Base-by-base conservation (phyloP, 1,140 invertebrate genomes). In the Euwallacea fornicatus region DNA sequence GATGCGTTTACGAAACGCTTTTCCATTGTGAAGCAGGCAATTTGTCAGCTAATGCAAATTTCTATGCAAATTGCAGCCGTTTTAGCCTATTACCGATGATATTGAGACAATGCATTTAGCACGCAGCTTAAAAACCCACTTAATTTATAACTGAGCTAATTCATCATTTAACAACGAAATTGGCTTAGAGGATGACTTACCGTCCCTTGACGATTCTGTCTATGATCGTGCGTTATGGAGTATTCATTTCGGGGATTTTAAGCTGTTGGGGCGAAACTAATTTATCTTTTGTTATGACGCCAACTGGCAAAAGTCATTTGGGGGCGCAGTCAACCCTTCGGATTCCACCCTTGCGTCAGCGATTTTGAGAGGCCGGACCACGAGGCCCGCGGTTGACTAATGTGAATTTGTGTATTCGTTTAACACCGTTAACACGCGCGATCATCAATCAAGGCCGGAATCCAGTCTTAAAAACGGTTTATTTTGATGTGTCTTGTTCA, bases 281-380 rank as follows among this genome's bases (percentile, higher is more conserved):
- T 66, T 66, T 66, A 66, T 66, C 64, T 66, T 66, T 66, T 66
- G 64, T 66, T 66, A 66, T 66, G 64, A 66, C 50, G 53, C 64
- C 64, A 66, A 66, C 64, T 66, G 64, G 64, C 64, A 66, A 66
- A 66, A 66, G 64, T 66, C 64, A 66, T 66, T 66, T 66, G 33
- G 64, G 50, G 41, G 50, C 42, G 53, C 44, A 64, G 44, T 64
- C 64, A 66, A 66, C 50, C 64, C 50, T 56, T 56, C 50, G 53
- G 50, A 16, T 55, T 46, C 13, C 11, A 42, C 64, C 64, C 53
- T 41, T 55, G 33, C 44, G 62, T 64, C 62, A 64, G 62, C 50
- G 42, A 55, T 66, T 66, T 66, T 66, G 46, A 64, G 62, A 33
- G 21, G 21, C 21, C 42, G 60, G 10, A 64, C 62, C 62, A 47